Evolutionary conservation across 2,888 invertebrate species (phyloP), one percentile per base, ranked within the genome.

Genomic region (Ecliptopera silaceata): DNA sequence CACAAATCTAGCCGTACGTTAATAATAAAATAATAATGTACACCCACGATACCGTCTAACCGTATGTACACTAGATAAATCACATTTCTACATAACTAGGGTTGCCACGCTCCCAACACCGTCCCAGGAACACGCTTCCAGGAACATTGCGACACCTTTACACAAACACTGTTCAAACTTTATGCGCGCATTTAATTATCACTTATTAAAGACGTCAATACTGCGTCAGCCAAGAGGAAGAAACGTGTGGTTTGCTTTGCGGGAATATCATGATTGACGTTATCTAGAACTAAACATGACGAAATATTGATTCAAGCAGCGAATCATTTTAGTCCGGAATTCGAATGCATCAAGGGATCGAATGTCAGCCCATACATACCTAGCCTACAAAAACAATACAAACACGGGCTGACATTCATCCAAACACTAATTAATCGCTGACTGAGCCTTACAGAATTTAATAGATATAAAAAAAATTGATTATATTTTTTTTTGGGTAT

Each of bases 21-120:
- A 74, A 79, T 79, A 70, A 77, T 82, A 83, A 83, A 83, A 86
- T 80, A 82, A 88, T 8, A 87, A 89, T 87, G 70, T 89, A 89
- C 90, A 89, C 87, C 88, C 71, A 83, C 74, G 75, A 84, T 78
- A 86, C 82, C 88, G 68, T 78, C 78, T 84, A 83, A 82, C 76
- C 71, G 65, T 88, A 86, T 89, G 78, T 88, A 90, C 88, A 90
- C 83, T 86, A 86, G 80, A 84, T 81, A 82, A 85, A 88, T 88
- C 89, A 88, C 88, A 86, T 80, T 82, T 73, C 84, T 59, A 59
- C 58, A 53, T 50, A 76, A 76, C 74, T 71, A 69, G 66, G 65
- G 54, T 42, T 63, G 59, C 47, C 58, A 63, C 61, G 31, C 44
- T 42, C 44, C 44, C 44, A 29, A 44, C 44, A 38, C 41, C 50